These are phyloP conservation scores for Lycophotia porphyrea DNA, from an alignment of 2,888 invertebrate genomes.

Conservation along the genomic window DNA sequence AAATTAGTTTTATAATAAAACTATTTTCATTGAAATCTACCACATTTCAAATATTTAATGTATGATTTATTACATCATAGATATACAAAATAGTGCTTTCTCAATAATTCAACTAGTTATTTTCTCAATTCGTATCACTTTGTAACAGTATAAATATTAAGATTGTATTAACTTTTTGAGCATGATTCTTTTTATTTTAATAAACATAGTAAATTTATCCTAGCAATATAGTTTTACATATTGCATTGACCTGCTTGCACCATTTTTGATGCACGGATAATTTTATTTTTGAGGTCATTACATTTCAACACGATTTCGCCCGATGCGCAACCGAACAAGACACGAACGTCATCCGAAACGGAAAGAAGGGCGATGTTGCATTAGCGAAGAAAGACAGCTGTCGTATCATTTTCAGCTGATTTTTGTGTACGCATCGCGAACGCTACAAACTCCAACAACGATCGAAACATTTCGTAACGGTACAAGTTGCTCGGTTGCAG, in stretches of 20 bases:
- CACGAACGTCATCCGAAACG: conserved; percentile 84
- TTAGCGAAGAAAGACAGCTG: conserved; percentile 88
- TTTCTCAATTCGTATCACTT: not conserved
- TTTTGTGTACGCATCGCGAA: conserved; percentile 87
- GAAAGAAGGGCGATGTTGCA: conserved; percentile 70
- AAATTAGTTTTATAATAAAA: not conserved
- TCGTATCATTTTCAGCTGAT: conserved; percentile 90
- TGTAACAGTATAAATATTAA: not conserved
- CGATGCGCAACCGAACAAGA: conserved; percentile 80
- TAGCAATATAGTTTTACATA: not conserved
- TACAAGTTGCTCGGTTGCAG: conserved; percentile 57
- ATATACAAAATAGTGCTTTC: not conserved
- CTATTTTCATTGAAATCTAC: not conserved
- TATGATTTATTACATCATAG: not conserved
- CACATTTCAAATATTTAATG: not conserved
- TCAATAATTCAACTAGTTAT: not conserved
- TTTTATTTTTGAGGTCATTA: conserved; percentile 82
- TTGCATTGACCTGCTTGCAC: conserved; percentile 29
- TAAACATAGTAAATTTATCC: not conserved
- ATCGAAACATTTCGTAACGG: conserved; percentile 67
- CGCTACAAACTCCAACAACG: conserved; percentile 66
- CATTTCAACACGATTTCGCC: conserved; percentile 77
- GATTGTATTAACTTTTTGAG: conserved; percentile 7
- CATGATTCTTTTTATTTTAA: conserved; percentile 1
- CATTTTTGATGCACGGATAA: conserved; percentile 55